phyloP scores from a whole-genome alignment of 2,797 vertebrate genomes.

The Emys orbicularis region DNA sequence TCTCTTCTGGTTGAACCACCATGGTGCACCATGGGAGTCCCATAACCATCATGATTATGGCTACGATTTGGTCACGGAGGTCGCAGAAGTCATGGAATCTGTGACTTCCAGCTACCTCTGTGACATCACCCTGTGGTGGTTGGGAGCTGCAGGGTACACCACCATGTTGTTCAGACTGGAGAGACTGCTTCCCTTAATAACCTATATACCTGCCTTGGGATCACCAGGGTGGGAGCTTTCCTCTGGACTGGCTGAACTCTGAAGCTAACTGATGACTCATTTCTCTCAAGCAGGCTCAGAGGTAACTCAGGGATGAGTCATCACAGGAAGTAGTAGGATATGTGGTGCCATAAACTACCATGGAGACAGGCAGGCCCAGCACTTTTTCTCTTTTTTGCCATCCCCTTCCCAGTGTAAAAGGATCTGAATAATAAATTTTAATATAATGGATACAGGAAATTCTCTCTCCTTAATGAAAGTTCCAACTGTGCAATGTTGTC shows the following conservation, averaged over 20 bases:
- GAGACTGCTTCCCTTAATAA: background rate
- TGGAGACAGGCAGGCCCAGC: background rate
- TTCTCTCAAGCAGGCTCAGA: background rate
- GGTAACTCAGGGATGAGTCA: background rate
- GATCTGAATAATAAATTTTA: background rate
- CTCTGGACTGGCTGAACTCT: background rate
- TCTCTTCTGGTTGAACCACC: background rate
- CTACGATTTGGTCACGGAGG: too few species aligned
- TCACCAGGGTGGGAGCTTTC: background rate
- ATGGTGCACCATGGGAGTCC: background rate
- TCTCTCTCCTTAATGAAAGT: background rate
- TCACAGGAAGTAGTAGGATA: background rate
- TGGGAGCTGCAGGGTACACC: too few species aligned
- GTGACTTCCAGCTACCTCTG: too few species aligned
- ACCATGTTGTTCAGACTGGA: background rate
- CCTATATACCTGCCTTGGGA: background rate
- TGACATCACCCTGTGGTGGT: too few species aligned
- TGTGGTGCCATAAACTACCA: background rate
- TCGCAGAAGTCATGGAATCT: too few species aligned
- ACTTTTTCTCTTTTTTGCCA: rapidly evolving
- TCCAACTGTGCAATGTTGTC: background rate
- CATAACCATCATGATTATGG: background rate
- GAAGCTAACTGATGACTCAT: background rate
- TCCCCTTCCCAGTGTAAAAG: background rate
- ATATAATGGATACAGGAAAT: background rate